phyloP scores from a whole-genome alignment of 2,797 vertebrate genomes.

The Eospalax fontanierii region DNA sequence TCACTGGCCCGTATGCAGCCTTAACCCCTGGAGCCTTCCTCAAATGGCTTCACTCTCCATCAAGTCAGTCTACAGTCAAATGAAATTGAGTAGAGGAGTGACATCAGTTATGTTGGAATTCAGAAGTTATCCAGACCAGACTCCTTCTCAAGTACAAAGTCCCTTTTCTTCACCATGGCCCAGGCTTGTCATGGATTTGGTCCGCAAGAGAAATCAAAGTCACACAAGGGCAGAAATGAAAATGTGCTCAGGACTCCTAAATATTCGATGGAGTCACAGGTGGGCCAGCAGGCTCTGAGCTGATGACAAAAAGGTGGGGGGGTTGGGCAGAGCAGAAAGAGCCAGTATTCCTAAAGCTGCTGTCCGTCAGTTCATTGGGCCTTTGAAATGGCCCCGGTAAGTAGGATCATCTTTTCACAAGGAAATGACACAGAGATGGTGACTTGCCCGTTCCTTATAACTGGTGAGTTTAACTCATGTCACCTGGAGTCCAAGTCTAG shows the following conservation, averaged over 20 bases:
- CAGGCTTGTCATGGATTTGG: background rate
- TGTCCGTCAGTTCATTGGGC: background rate
- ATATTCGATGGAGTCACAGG: background rate
- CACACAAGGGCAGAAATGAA: background rate
- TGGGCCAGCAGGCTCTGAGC: background rate
- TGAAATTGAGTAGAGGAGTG: background rate
- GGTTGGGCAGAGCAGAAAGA: background rate
- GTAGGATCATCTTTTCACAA: slow-evolving; percentile 24
- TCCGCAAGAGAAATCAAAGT: background rate
- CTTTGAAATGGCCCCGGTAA: slow-evolving; percentile 3
- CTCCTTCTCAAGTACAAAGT: slow-evolving; percentile 9
- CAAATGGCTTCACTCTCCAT: background rate
- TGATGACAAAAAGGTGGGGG: background rate
- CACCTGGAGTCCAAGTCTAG: slow-evolving; percentile 34
- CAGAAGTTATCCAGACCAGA: slow-evolving; percentile 48
- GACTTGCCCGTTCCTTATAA: background rate
- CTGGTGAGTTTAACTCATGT: slow-evolving; percentile 55
- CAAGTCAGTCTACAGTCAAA: background rate
- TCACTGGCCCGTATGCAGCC: background rate
- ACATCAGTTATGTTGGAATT: background rate
- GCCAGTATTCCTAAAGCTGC: background rate
- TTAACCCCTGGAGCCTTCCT: slow-evolving; percentile 19
- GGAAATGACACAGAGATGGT: slow-evolving; percentile 37
- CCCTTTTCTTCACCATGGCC: background rate
- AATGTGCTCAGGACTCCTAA: background rate